These are phyloP conservation scores for Macroramphosus scolopax DNA, from an alignment of 2,797 vertebrate species.

Conservation along the genomic window DNA sequence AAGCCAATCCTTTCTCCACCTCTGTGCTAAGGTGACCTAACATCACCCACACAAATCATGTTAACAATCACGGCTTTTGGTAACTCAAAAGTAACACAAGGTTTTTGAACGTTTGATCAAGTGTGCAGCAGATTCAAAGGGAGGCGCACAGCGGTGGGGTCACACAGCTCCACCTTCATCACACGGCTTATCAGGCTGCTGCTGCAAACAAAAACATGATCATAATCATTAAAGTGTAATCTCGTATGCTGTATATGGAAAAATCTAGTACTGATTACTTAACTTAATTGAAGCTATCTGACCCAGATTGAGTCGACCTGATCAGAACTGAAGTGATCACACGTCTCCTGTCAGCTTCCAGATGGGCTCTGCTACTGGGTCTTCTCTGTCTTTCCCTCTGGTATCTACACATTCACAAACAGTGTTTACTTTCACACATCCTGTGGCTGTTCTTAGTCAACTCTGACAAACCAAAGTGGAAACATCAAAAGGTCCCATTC, in stretches of 20 bases:
- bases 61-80: slow-evolving; percentile 42
- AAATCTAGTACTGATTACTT: neutral
- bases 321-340: slow-evolving; percentile 62
- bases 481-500: no score
- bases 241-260: slow-evolving; percentile 1
- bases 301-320: slow-evolving; percentile 15
- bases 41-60: slow-evolving; percentile 41
- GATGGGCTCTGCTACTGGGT: slow-evolving; percentile 50
- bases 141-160: slow-evolving; percentile 1
- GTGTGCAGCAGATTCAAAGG: neutral
- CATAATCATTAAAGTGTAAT: neutral
- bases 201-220: neutral
- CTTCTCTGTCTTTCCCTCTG: slow-evolving; percentile 55
- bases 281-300: neutral
- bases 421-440: neutral
- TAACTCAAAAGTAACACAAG: slow-evolving; percentile 32
- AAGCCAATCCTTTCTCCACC: slow-evolving; percentile 9
- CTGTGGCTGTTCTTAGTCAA: neutral
- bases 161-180: neutral
- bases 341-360: no score
- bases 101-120: slow-evolving; percentile 18
- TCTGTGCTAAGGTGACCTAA: slow-evolving; percentile 33
- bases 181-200: neutral
- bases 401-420: neutral
- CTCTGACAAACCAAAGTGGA: neutral